Conservation (phyloP, 2,113 vertebrate species). For the Oryzias celebensis region DNA sequence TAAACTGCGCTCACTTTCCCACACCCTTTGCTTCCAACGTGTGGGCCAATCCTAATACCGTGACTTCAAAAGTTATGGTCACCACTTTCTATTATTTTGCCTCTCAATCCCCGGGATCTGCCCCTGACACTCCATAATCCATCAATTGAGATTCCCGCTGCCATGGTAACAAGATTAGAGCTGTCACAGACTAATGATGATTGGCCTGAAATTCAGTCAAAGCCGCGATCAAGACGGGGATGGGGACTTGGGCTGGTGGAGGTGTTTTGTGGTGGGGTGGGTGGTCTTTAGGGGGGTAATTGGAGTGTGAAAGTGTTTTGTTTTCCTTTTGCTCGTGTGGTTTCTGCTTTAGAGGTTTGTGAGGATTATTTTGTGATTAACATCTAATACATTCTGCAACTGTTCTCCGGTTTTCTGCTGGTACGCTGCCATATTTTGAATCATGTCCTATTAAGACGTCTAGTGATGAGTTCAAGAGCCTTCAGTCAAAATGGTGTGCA, state of each 20-base stretch:
- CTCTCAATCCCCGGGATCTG: slow-evolving; percentile 51
- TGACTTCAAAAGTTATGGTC: slow-evolving; percentile 55
- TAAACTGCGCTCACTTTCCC: slow-evolving; percentile 52
- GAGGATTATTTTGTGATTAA: slow-evolving; percentile 12
- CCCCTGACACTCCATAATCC: slow-evolving; percentile 56
- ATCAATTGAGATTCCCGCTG: slow-evolving; percentile 61
- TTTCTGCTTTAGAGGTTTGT: no score
- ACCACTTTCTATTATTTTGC: slow-evolving; percentile 57
- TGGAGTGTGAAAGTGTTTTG: no score
- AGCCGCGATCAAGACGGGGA: slow-evolving; percentile 11
- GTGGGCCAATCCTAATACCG: slow-evolving; percentile 62
- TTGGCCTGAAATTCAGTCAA: slow-evolving; percentile 59
- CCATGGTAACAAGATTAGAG: slow-evolving; percentile 65
- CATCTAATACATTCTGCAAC: slow-evolving; percentile 21
- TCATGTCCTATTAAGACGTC: background rate
- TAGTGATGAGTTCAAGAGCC: no score
- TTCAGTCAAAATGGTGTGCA: no score
- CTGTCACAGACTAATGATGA: slow-evolving; percentile 73
- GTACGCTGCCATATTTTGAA: background rate
- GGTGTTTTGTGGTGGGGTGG: slow-evolving; percentile 30
- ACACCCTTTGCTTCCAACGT: slow-evolving; percentile 39
- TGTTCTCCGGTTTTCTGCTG: slow-evolving; percentile 2
- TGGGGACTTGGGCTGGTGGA: background rate
- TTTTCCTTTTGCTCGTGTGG: no score
- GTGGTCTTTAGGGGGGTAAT: no score